phyloP scores from a whole-genome alignment of 2,797 vertebrate species.

The Pseudochirops corinnae region DNA sequence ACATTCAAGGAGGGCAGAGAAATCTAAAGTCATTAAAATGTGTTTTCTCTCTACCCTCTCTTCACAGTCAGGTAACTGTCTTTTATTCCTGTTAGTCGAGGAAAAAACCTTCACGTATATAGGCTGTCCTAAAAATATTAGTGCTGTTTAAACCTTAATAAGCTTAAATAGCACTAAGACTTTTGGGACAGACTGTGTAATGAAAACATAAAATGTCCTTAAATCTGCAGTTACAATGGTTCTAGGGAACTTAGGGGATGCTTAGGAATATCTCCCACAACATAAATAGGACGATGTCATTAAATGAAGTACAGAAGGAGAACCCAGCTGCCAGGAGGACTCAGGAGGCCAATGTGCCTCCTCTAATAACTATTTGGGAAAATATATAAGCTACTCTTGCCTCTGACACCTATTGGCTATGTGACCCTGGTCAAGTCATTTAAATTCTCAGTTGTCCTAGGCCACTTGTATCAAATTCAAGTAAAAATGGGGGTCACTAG shows the following conservation, averaged over 20 bases:
- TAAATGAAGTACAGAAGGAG: background rate
- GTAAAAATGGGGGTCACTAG: background rate
- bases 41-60: background rate
- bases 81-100: background rate
- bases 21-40: constrained; percentile 9
- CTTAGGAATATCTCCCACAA: background rate
- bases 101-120: constrained; percentile 1
- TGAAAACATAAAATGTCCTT: background rate
- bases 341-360: background rate
- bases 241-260: background rate
- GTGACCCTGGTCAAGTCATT: background rate
- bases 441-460: background rate
- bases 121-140: background rate
- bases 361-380: background rate
- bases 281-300: background rate
- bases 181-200: background rate
- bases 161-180: too few relatives aligned
- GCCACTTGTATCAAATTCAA: background rate
- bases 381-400: background rate
- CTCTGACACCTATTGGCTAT: background rate
- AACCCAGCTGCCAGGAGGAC: background rate
- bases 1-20: background rate
- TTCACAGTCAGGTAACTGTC: background rate
- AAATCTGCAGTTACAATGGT: constrained; percentile 4
- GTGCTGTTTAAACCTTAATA: background rate